phyloP scores from a whole-genome alignment of 2,113 vertebrate species.

The Zosterops japonicus region DNA sequence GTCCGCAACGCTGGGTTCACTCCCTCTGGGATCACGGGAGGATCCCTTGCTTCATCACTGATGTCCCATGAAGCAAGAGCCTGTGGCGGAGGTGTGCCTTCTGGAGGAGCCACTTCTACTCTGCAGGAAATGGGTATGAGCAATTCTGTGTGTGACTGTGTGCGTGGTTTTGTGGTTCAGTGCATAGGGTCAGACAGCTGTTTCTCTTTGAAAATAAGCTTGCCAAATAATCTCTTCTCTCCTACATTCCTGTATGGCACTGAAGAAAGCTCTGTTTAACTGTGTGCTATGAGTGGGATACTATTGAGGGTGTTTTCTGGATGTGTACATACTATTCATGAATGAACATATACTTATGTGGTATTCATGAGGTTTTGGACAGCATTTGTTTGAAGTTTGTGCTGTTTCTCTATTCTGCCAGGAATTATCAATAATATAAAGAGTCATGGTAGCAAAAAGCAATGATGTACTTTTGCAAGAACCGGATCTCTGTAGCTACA shows the following conservation, averaged over 20 bases:
- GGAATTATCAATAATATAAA: not conserved
- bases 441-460: not conserved
- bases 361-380: not conserved
- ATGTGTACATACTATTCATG: not conserved
- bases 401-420: not conserved
- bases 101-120: constrained; percentile 24
- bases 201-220: not conserved
- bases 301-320: not conserved
- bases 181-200: not conserved
- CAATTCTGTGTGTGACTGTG: not conserved
- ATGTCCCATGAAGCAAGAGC: not conserved
- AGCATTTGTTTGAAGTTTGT: not conserved
- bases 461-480: not conserved
- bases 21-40: not conserved
- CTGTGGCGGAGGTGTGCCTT: not conserved
- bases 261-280: not conserved
- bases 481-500: not conserved
- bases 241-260: not conserved
- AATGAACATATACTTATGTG: not conserved
- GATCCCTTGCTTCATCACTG: not conserved
- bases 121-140: constrained; percentile 41
- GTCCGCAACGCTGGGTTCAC: not conserved
- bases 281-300: not conserved
- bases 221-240: not conserved
- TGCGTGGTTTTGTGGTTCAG: not conserved